phyloP scores from a whole-genome alignment of 2,797 vertebrate species.

The Acanthiza pusilla region DNA sequence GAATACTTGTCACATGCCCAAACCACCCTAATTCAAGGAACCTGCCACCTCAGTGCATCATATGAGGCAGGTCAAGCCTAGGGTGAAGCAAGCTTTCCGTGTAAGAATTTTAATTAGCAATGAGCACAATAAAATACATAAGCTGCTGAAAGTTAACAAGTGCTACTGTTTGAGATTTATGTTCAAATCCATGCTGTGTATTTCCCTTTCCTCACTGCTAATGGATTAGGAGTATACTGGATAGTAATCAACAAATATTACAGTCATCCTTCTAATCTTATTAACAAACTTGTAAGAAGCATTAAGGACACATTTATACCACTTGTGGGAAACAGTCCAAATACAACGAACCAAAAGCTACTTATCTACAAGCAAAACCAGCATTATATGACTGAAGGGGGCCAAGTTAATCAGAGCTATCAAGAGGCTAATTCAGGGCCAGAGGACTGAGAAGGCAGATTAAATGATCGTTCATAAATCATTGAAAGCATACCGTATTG shows the following conservation, averaged over 20 bases:
- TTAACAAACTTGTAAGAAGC: conserved; percentile 67
- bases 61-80: conserved; percentile 64
- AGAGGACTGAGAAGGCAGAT: conserved; percentile 37
- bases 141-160: conserved; percentile 70
- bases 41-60: conserved; percentile 57
- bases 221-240: conserved; percentile 47
- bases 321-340: conserved; percentile 71
- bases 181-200: conserved; percentile 49
- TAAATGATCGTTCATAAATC: neutral
- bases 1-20: conserved; percentile 77
- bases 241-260: conserved; percentile 70
- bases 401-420: conserved; percentile 44
- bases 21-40: conserved; percentile 60
- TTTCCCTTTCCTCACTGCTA: conserved; percentile 26
- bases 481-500: conserved; percentile 4
- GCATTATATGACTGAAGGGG: conserved; percentile 26
- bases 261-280: conserved; percentile 70
- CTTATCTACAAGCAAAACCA: conserved; percentile 56
- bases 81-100: conserved; percentile 53
- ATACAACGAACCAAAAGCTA: conserved; percentile 68
- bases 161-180: conserved; percentile 73
- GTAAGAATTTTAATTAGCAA: conserved; percentile 78
- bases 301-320: conserved; percentile 76
- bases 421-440: conserved; percentile 38
- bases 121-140: conserved; percentile 63